These are phyloP conservation scores for Scaptomyza pallida DNA, from an alignment of 1,140 invertebrate species.

Conservation along the genomic window DNA sequence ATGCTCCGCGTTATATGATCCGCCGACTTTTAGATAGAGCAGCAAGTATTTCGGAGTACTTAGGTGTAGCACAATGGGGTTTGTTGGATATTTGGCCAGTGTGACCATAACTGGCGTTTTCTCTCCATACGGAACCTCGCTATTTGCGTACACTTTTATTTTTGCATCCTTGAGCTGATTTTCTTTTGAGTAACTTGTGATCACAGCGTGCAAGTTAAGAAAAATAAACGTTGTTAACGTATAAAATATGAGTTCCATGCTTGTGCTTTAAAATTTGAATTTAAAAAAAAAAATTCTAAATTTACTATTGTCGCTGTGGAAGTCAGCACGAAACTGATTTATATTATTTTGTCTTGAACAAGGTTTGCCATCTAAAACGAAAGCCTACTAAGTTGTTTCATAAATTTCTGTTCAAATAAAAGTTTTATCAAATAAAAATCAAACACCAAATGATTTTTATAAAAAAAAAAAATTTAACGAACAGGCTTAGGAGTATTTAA, in stretches of 20 bases:
- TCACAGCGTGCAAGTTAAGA: neutral
- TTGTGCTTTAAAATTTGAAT: neutral
- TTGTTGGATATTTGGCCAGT: conserved; percentile 4
- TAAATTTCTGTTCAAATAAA: no score
- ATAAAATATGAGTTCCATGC: neutral
- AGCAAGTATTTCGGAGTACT: conserved; percentile 37
- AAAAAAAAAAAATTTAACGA: no score
- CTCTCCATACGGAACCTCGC: conserved; percentile 16
- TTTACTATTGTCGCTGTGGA: neutral
- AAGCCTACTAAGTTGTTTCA: no score
- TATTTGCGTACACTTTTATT: conserved; percentile 38
- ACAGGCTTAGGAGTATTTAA: no score
- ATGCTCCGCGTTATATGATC: neutral
- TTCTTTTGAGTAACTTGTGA: no score
- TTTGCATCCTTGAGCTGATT: neutral
- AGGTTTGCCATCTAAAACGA: no score
- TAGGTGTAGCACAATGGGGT: conserved; percentile 8
- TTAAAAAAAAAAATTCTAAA: neutral
- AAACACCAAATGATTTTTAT: no score
- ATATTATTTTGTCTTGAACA: no score
- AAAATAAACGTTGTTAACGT: no score
- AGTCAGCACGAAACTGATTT: no score
- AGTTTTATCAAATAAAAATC: no score
- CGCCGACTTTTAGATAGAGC: conserved; percentile 4
- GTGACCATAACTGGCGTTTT: conserved; percentile 28